Evolutionary conservation across 2,113 vertebrate species (phyloP), one percentile per base, ranked within the genome.

Genomic region (Dicentrarchus labrax): DNA sequence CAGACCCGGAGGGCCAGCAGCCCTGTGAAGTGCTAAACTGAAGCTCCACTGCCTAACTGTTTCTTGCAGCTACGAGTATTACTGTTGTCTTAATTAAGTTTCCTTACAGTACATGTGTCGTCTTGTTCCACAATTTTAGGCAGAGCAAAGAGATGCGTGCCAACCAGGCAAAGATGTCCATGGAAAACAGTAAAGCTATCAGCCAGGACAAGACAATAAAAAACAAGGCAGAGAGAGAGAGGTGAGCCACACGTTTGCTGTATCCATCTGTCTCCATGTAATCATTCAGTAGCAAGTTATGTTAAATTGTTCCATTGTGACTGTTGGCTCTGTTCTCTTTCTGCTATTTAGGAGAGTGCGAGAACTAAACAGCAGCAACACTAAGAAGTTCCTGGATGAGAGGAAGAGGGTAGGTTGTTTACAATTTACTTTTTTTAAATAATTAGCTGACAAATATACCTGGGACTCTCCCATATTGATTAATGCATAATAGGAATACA

Each of bases 171-270:
- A 99, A 99, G 95, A 96, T 96, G 82, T 99, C 98, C 65, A 99
- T 99, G 98, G 98, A 99, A 90, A 99, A 99, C 91, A 98, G 98
- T 93, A 99, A 99, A 97, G 98, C 97, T 89, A 99, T 99, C 94
- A 99, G 97, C 92, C 98, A 99, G 90, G 98, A 99, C 92, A 99
- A 99, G 93, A 96, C 95, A 81, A 99, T 99, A 92, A 99, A 99
- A 94, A 99, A 99, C 93, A 99, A 99, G 94, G 98, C 98, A 4
- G 98, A 99, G 88, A 94, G 98, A 79, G 98, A 99, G 93, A 98
- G 98, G 98, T 98, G 93, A 92, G 95, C 85, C 17, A 21, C 59
- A 50, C 30, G 5, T 12, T 2, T 0, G 12, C 22, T 12, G 24
- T 6, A 67, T 38, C 12, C 8, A 16, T 74, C 16, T 21, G 15